Evolutionary conservation across 1,140 invertebrate genomes (phyloP).

Genomic region (Nephila pilipes): DNA sequence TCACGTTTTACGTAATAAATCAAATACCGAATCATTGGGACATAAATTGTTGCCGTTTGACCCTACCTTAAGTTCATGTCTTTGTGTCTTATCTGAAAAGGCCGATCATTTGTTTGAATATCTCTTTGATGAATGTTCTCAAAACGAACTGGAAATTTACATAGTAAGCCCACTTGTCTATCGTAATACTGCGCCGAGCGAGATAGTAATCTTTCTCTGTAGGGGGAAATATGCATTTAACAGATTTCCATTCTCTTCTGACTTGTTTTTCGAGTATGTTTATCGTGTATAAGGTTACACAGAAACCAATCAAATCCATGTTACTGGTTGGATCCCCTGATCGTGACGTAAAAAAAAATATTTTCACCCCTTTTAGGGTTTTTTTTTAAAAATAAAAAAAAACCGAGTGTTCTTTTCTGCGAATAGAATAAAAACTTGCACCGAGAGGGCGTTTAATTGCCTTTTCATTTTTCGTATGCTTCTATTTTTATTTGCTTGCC

Average conservation of each 20-base stretch:
- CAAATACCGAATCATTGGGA: background rate
- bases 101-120: background rate
- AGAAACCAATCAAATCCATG: conserved; percentile 22
- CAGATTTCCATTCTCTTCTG: background rate
- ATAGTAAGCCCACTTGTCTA: background rate
- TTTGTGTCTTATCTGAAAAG: background rate
- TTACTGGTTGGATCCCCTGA: background rate
- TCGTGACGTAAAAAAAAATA: background rate
- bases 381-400: background rate
- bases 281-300: conserved; percentile 2
- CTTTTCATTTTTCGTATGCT: conserved; percentile 53
- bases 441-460: conserved; percentile 68
- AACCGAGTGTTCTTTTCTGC: background rate
- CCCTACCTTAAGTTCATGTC: background rate
- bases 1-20: background rate
- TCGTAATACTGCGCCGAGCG: background rate
- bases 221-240: background rate
- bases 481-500: conserved; percentile 52
- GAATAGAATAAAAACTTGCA: conserved; percentile 59
- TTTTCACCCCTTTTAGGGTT: background rate
- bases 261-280: conserved; percentile 30
- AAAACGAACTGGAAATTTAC: conserved; percentile 4
- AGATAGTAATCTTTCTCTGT: background rate
- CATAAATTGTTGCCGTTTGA: conserved; percentile 3
- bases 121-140: conserved; percentile 4